Conservation (phyloP, 2,888 invertebrate genomes). For the Marasmarcha lunaedactyla region DNA sequence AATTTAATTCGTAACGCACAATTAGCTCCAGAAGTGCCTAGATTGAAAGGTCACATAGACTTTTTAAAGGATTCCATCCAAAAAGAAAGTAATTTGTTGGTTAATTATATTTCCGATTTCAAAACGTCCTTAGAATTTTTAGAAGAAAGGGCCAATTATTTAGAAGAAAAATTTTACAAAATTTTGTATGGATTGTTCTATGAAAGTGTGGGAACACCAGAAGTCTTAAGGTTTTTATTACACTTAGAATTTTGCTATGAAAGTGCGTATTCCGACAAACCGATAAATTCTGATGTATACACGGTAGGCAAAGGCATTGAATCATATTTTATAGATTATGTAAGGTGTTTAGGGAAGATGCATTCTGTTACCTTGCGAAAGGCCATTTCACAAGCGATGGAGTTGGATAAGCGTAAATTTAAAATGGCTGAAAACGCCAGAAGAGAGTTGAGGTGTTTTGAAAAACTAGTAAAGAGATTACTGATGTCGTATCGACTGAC, state of each 20-base stretch:
- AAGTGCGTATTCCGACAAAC: slow-evolving; percentile 67
- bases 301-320: slow-evolving; percentile 73
- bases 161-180: slow-evolving; percentile 65
- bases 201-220: slow-evolving; percentile 62
- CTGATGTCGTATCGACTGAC: slow-evolving; percentile 32
- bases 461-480: slow-evolving; percentile 51
- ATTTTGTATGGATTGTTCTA: slow-evolving; percentile 70
- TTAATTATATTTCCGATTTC: slow-evolving; percentile 32
- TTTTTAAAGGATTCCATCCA: slow-evolving; percentile 45
- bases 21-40: slow-evolving; percentile 45
- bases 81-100: slow-evolving; percentile 30
- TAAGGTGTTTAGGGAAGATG: slow-evolving; percentile 65
- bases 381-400: slow-evolving; percentile 62
- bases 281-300: slow-evolving; percentile 63
- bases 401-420: slow-evolving; percentile 56
- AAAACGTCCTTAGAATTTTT: slow-evolving; percentile 37
- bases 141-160: slow-evolving; percentile 56
- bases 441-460: slow-evolving; percentile 64
- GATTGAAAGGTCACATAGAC: not conserved
- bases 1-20: slow-evolving; percentile 72
- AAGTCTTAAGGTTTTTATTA: slow-evolving; percentile 67
- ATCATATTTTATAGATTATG: slow-evolving; percentile 57
- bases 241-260: slow-evolving; percentile 76
- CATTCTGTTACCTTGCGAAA: slow-evolving; percentile 60
- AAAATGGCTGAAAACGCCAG: slow-evolving; percentile 67